These are phyloP conservation scores for Cephus nigrinus DNA, from an alignment of 2,888 invertebrate species.

Conservation along the genomic window DNA sequence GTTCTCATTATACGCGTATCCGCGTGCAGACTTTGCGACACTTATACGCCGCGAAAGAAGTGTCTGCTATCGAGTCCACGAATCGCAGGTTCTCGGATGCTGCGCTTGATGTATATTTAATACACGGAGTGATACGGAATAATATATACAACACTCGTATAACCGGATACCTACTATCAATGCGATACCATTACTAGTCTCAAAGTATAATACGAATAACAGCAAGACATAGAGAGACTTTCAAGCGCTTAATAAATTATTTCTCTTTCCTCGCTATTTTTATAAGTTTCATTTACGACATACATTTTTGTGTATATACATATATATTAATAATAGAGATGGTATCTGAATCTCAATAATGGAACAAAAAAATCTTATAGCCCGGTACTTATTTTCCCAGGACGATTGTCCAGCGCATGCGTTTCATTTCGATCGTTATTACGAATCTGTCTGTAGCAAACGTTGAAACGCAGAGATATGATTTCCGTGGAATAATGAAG, in stretches of 20 bases:
- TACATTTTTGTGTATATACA: too few relatives aligned
- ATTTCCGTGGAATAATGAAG: background rate
- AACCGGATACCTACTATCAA: background rate
- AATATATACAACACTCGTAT: background rate
- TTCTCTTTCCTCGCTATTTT: background rate
- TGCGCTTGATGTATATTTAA: background rate
- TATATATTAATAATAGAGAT: background rate
- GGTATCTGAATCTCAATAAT: background rate
- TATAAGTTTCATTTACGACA: background rate
- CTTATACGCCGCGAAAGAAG: background rate
- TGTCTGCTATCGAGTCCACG: background rate
- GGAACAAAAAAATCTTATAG: background rate
- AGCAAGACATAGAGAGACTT: background rate
- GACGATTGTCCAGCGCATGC: background rate
- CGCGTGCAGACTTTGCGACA: background rate
- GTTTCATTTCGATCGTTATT: background rate
- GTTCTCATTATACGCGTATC: background rate
- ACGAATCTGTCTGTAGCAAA: background rate
- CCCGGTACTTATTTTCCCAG: background rate
- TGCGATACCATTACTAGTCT: background rate
- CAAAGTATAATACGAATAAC: background rate
- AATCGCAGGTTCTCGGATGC: background rate
- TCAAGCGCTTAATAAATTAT: background rate
- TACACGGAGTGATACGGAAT: background rate
- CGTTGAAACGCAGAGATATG: background rate